A percentile compares a stretch with the other conserved stretches of the same genome.
These are phyloP conservation scores for Sesamia nonagrioides DNA, from an alignment of 1,140 invertebrate species.

Conservation along the genomic window DNA sequence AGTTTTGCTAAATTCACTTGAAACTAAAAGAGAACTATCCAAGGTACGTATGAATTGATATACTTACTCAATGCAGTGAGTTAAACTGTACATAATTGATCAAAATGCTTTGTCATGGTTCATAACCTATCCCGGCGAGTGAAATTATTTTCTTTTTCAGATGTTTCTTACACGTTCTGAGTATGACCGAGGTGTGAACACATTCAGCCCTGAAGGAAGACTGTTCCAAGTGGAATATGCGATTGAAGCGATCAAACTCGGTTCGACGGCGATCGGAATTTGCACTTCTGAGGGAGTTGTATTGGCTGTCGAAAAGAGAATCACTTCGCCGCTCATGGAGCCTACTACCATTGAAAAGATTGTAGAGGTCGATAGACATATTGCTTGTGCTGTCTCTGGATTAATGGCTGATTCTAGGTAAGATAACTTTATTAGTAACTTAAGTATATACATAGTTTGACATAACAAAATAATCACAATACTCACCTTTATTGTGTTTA, in stretches of 20 bases:
- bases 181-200: conserved; percentile 99
- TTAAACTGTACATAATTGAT: neutral
- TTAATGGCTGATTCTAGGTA: conserved; percentile 98
- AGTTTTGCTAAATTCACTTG: neutral
- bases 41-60: conserved; percentile 26
- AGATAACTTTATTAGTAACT: conserved; percentile 20
- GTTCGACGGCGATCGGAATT: conserved; percentile 99
- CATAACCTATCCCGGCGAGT: conserved; percentile 72
- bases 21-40: conserved; percentile 15
- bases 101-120: conserved; percentile 66
- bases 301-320: conserved; percentile 98
- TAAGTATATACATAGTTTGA: too few species aligned
- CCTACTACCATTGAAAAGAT: conserved; percentile 99
- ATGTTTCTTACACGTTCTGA: conserved; percentile 99
- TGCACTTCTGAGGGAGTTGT: conserved; percentile 98
- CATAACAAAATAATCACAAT: too few species aligned
- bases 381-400: conserved; percentile 99
- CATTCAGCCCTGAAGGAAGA: conserved; percentile 99
- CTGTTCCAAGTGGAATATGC: conserved; percentile 99
- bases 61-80: neutral
- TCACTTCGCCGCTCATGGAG: conserved; percentile 98
- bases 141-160: conserved; percentile 80
- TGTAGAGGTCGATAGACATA: conserved; percentile 98
- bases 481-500: too few species aligned
- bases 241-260: conserved; percentile 99